Evolutionary conservation across 2,888 invertebrate genomes (phyloP).

Genomic region (Dolichomitus sp.): DNA sequence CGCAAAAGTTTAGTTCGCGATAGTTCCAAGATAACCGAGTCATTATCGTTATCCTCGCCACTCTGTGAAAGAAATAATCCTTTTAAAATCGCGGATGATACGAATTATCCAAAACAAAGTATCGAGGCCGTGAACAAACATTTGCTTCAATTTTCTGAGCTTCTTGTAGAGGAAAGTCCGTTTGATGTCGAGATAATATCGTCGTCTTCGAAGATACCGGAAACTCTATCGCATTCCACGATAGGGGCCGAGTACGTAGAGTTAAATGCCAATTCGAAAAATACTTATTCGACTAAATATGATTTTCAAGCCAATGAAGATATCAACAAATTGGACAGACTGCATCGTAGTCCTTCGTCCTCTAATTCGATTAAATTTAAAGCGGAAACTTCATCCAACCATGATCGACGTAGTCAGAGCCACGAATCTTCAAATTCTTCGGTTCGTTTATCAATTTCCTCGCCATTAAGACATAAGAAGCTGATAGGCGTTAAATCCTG

Average conservation of each 20-base stretch:
- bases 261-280: background rate
- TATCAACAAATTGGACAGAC: background rate
- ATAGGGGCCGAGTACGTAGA: too few relatives aligned
- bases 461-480: background rate
- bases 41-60: constrained; percentile 15
- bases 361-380: background rate
- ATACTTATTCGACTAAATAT: background rate
- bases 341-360: background rate
- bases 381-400: background rate
- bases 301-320: background rate
- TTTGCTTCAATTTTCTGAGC: background rate
- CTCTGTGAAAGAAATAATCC: background rate
- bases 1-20: background rate
- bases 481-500: background rate
- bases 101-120: background rate
- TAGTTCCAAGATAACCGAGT: background rate
- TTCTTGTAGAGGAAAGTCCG: background rate
- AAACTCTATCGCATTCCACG: background rate
- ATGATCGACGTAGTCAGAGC: background rate
- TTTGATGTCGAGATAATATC: background rate
- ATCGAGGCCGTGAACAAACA: background rate
- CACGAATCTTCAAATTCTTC: background rate
- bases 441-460: background rate
- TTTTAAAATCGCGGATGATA: background rate
- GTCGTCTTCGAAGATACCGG: constrained; percentile 21